Evolutionary conservation across 2,888 invertebrate species (phyloP), one percentile per base, ranked within the genome.

Genomic region (Drosophila pseudotakahashii): DNA sequence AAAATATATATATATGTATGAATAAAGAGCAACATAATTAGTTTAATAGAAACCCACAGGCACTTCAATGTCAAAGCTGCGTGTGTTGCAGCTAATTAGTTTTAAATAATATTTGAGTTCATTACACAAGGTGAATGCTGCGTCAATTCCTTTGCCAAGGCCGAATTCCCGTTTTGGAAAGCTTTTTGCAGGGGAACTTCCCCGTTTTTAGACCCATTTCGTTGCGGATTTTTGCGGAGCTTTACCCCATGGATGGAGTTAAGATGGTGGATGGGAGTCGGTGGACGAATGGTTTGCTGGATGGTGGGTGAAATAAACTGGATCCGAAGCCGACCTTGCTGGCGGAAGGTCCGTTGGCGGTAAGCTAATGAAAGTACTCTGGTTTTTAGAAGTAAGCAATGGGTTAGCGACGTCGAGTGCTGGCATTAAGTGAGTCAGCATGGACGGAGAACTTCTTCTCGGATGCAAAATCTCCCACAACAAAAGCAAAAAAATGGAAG

Each of bases 281-380:
- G 13, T 42, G 44, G 58, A 63, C 36, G 54, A 39, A n/a, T 55
- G 41, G 37, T 14, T 14, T 34, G 59, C 51, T 50, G 53, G 30
- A 48, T 37, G 51, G 36, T 7, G 48, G 34, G n/a, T 11, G 23
- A 16, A 16, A 11, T 30, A 19, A 39, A 58, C 55, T 58, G 39
- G 39, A 3, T 39, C 14, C 34, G 19, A 37, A 44, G 59, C 60
- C 79, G 86, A 77, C 82, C 85, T 81, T 81, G 85, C 64, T 51
- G 69, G 50, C 54, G 32, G 30, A 53, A 41, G 66, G 64, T 74
- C 79, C 85, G 61, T 74, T 76, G 70, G 85, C 59, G 77, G 62
- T 81, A 75, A 88, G 86, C 88, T 82, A 82, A 82, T 88, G 82
- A 85, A 88, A 82, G 80, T 79, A 77, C 86, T 82, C 72, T 73